Conservation (phyloP, 2,888 invertebrate species). For the Torymus tubicola region DNA sequence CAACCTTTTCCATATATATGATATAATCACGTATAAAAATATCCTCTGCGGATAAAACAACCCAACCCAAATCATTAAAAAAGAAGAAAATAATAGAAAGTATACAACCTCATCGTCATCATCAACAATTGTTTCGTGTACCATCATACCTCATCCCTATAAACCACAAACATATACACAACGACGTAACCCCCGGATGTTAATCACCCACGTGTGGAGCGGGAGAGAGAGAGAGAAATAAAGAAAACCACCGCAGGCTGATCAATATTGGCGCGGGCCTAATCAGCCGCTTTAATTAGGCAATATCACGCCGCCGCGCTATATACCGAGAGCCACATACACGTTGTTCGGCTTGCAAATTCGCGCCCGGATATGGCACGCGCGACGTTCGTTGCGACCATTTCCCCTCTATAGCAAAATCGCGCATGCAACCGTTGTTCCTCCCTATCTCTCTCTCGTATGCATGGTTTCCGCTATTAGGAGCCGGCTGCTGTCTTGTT, state of each 20-base stretch:
- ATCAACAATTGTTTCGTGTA: too few relatives aligned
- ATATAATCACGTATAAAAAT: too few relatives aligned
- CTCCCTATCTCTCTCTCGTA: background rate
- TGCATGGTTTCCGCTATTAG: slow-evolving; percentile 20
- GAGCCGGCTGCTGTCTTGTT: background rate
- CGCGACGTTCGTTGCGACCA: too few relatives aligned
- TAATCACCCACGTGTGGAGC: background rate
- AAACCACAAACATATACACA: too few relatives aligned
- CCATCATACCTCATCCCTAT: too few relatives aligned
- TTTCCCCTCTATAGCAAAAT: background rate
- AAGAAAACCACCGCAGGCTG: too few relatives aligned
- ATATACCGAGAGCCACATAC: background rate
- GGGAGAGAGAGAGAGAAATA: too few relatives aligned
- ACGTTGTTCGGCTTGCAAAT: slow-evolving; percentile 9
- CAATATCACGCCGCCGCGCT: slow-evolving; percentile 26
- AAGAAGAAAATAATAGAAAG: too few relatives aligned
- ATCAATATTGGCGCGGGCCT: slow-evolving; percentile 16
- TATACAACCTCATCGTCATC: too few relatives aligned
- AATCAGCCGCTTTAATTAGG: slow-evolving; percentile 36
- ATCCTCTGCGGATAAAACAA: too few relatives aligned
- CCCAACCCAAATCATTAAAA: too few relatives aligned
- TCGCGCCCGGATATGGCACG: slow-evolving; percentile 35
- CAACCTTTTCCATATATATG: too few relatives aligned
- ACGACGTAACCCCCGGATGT: background rate
- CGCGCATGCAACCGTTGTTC: background rate